phyloP scores from a whole-genome alignment of 2,113 vertebrate species.

The Pollimyrus isidori region DNA sequence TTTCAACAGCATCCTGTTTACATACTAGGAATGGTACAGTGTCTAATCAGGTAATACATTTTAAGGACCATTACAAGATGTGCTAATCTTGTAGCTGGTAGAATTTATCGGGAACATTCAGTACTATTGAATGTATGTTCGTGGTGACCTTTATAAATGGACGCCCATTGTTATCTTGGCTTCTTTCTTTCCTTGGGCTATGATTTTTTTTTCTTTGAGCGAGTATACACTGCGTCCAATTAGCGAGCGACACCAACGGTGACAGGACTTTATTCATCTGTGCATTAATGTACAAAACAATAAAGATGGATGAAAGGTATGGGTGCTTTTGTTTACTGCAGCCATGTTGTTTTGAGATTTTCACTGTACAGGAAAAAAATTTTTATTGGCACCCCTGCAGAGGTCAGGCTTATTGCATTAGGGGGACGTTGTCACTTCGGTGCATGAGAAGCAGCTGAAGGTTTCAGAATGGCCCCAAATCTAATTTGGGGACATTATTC shows the following conservation, averaged over 20 bases:
- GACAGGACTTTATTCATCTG: neutral
- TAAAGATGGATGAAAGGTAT: neutral
- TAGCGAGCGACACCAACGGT: neutral
- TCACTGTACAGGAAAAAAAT: neutral
- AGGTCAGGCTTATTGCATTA: neutral
- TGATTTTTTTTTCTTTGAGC: neutral
- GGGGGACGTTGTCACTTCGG: neutral
- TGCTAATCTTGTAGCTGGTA: neutral
- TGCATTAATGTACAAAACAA: neutral
- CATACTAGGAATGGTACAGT: neutral
- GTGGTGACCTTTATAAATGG: neutral
- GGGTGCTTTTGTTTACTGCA: neutral
- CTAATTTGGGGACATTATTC: neutral
- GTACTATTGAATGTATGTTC: neutral
- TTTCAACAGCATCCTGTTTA: neutral
- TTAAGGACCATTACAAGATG: neutral
- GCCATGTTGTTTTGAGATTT: neutral
- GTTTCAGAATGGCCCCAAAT: neutral
- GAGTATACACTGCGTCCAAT: neutral
- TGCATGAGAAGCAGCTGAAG: neutral
- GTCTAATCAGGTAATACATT: neutral
- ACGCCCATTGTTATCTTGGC: neutral
- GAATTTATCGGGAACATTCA: neutral
- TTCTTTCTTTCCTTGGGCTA: neutral
- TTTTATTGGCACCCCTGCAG: neutral